Conservation (phyloP, 2,888 invertebrate species). For the Taenaris catops region DNA sequence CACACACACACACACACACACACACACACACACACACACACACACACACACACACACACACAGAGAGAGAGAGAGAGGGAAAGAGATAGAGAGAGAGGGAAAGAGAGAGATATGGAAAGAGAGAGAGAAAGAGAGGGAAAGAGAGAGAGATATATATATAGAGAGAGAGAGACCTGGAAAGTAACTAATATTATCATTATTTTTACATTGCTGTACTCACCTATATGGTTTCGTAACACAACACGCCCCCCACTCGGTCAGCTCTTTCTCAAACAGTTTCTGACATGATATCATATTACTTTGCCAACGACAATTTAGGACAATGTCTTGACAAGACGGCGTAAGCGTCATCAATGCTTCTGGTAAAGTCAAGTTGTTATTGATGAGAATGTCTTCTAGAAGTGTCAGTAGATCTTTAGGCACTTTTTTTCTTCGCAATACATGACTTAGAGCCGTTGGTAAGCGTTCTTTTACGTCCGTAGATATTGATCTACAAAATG, state of each 20-base stretch:
- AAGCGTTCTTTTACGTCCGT: conserved; percentile 26
- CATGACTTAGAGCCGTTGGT: conserved; percentile 32
- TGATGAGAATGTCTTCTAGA: conserved; percentile 37
- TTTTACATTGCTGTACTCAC: conserved; percentile 30
- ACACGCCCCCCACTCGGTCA: conserved; percentile 49
- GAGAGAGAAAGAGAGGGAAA: no score
- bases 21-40: no score
- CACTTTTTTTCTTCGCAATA: conserved; percentile 35
- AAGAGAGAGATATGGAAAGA: no score
- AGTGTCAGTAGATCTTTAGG: conserved; percentile 30
- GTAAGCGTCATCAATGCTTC: conserved; percentile 36
- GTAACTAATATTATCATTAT: no score
- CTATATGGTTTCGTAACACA: conserved; percentile 43
- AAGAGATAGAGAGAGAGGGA: no score
- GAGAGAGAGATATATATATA: no score
- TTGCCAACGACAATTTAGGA: conserved; percentile 46
- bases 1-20: no score
- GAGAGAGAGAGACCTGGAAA: no score
- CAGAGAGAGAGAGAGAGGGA: no score
- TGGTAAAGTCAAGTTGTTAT: conserved; percentile 36
- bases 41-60: no score
- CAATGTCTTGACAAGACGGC: conserved; percentile 37
- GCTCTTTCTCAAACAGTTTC: conserved; percentile 39
- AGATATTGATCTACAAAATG: conserved; percentile 27
- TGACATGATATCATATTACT: conserved; percentile 35